Evolutionary conservation across 2,797 vertebrate species (phyloP).

Genomic region (Anniella stebbinsi): DNA sequence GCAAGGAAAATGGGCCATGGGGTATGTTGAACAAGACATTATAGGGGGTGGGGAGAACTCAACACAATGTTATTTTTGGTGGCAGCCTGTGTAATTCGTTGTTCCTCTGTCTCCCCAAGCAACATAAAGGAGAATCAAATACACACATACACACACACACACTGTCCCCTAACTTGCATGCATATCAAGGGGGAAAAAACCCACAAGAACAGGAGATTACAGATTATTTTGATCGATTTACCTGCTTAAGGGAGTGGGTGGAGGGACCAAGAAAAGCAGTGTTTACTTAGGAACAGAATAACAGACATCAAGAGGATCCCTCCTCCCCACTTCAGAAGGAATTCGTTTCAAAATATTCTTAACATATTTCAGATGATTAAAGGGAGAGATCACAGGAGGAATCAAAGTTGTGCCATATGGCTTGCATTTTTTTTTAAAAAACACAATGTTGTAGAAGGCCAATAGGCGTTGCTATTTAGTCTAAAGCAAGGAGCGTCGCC

Average conservation of each 20-base stretch:
- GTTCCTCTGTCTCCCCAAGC: neutral
- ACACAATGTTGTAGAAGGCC: neutral
- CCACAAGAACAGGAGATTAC: neutral
- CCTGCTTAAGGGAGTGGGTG: neutral
- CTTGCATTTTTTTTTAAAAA: neutral
- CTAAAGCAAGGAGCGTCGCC: neutral
- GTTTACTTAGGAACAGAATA: slow-evolving; percentile 23
- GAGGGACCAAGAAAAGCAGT: neutral
- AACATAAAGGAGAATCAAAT: neutral
- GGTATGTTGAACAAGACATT: too few relatives aligned
- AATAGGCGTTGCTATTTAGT: neutral
- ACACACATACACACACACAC: neutral
- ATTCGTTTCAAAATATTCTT: neutral
- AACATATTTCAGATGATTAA: slow-evolving; percentile 16
- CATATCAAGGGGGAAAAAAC: neutral
- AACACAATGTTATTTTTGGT: neutral
- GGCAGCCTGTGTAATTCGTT: neutral
- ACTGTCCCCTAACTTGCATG: neutral
- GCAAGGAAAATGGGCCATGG: too few relatives aligned
- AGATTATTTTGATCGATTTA: neutral
- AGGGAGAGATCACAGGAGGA: neutral
- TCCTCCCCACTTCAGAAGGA: slow-evolving; percentile 10
- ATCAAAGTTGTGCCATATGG: neutral
- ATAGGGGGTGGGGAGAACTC: neutral
- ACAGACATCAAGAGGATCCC: slow-evolving; percentile 25